Conservation (phyloP, 2,113 vertebrate species). For the Odobenus rosmarus region DNA sequence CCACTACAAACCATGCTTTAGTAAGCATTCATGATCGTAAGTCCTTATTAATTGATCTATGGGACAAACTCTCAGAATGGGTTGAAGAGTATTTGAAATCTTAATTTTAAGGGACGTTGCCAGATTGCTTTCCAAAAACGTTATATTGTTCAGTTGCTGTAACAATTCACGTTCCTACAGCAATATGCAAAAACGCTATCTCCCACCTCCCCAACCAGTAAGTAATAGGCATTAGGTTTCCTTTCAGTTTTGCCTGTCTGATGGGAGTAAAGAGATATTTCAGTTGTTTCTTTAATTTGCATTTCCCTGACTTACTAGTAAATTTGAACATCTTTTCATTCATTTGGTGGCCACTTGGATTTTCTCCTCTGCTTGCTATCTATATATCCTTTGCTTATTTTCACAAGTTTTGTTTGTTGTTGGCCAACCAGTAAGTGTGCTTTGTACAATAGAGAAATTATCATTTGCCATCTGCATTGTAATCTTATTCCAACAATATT, state of each 20-base stretch:
- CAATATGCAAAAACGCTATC: not conserved
- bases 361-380: not conserved
- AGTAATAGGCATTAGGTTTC: not conserved
- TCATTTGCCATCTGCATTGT: not conserved
- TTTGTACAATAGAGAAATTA: not conserved
- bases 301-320: constrained; percentile 9
- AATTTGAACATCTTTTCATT: not conserved
- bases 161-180: not conserved
- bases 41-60: not conserved
- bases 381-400: not conserved
- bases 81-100: constrained; percentile 22
- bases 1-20: not conserved
- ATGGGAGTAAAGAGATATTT: not conserved
- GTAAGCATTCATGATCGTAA: not conserved
- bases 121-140: constrained; percentile 4
- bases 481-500: not conserved
- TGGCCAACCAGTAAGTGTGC: not conserved
- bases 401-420: not conserved
- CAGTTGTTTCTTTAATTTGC: not conserved
- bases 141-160: not conserved
- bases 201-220: not conserved
- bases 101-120: not conserved
- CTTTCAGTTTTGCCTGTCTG: not conserved
- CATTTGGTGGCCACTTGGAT: not conserved
- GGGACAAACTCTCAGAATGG: not conserved